Conservation (phyloP, 2,113 vertebrate genomes). For the Oxyruncus cristatus region DNA sequence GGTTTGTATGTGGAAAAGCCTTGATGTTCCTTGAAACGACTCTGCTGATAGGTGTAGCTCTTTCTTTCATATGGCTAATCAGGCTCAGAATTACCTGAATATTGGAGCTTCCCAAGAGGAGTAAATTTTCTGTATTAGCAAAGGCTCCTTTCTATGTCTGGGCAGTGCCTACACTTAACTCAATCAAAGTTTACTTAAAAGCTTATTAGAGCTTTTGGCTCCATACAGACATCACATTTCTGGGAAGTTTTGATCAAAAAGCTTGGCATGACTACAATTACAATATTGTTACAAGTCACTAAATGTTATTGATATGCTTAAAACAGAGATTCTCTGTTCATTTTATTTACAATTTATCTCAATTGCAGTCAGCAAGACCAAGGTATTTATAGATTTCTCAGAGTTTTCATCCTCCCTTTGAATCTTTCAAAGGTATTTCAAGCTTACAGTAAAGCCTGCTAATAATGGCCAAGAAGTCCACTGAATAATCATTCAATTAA, state of each 20-base stretch:
- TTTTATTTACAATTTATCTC: background rate
- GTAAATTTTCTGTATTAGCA: background rate
- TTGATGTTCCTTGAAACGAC: background rate
- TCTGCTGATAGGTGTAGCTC: background rate
- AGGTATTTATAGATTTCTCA: background rate
- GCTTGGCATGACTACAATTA: conserved; percentile 30
- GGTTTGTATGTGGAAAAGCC: background rate
- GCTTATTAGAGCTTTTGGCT: conserved; percentile 29
- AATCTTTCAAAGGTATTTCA: background rate
- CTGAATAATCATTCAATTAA: background rate
- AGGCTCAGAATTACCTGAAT: background rate
- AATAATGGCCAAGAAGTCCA: background rate
- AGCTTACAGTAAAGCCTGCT: background rate
- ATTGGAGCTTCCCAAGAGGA: conserved; percentile 12
- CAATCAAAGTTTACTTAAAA: conserved; percentile 53
- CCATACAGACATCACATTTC: conserved; percentile 1
- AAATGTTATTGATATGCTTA: background rate
- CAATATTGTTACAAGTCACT: conserved; percentile 35
- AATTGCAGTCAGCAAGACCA: background rate
- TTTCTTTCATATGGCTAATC: background rate
- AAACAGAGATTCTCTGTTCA: background rate
- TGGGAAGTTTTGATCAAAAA: conserved; percentile 56
- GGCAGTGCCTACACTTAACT: background rate
- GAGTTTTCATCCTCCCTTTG: background rate
- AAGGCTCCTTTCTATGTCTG: background rate